Evolutionary conservation across 1,140 invertebrate species (phyloP), one percentile per base, ranked within the genome.

Genomic region (Sarcophaga bullata): DNA sequence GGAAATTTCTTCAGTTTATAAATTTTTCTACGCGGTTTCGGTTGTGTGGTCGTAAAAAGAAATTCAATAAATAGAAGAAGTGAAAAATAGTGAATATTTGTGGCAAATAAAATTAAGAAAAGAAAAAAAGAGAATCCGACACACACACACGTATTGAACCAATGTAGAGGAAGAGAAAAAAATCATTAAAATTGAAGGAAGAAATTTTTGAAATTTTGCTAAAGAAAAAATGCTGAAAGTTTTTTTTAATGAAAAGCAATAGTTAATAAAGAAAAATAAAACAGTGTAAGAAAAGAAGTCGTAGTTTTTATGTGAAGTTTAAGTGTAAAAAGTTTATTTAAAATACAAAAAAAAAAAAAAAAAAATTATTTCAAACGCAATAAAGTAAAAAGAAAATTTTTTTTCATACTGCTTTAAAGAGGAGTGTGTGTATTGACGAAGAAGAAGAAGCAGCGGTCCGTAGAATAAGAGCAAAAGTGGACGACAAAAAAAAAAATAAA

Each of bases 1-100:
- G 75, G 50, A 81, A 72, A 68, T 68, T 78, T 83, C 82, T 78
- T 83, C 82, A 83, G 82, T 83, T 81, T 81, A 81, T 68, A 81
- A 81, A 73, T 73, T 81, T 80, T 68, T 80, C 73, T 83, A 54
- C 73, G 81, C 82, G 82, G 50, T 81, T 83, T 83, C 80, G 80
- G 82, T 78, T 49, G 80, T 83, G 50, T 83, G 11, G 80, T 83
- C 49, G 82, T 83, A 50, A 47, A 73, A 80, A 52, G 73, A 50
- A 17, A 49, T 72, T 37, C 25, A 52, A 47, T 80, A 58, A 46
- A 54, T 50, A 75, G 50, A 80, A 62, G 78, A 78, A 82, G 75
- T 82, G 62, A 62, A 82, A 80, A 82, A 82, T 82, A 58, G 75
- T 49, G 49, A 78, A 78, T 52, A 50, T 50, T 78, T 78, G 80